phyloP scores from a whole-genome alignment of 1,140 invertebrate species.

The Caerostris extrusa region DNA sequence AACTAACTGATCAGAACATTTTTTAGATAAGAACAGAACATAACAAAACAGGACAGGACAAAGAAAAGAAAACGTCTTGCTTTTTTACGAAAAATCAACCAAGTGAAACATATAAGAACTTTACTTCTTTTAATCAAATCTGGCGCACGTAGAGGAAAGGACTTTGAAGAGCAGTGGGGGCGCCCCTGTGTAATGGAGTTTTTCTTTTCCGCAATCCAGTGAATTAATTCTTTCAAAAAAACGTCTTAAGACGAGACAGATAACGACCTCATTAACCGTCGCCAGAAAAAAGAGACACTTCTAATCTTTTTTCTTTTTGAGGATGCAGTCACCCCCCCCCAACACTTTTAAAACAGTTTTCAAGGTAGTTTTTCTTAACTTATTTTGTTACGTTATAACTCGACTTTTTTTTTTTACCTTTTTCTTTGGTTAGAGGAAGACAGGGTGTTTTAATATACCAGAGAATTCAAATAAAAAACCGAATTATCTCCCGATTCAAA shows the following conservation, averaged over 20 bases:
- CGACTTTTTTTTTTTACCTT: not conserved
- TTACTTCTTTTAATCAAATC: constrained; percentile 27
- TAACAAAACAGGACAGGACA: not conserved
- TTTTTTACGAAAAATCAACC: not conserved
- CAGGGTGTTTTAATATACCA: too few relatives aligned
- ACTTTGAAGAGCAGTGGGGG: not conserved
- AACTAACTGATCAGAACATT: not conserved
- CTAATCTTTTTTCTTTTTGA: too few relatives aligned
- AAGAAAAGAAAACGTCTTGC: not conserved
- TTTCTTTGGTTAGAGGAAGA: too few relatives aligned
- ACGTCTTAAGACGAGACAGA: not conserved
- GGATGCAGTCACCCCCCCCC: too few relatives aligned
- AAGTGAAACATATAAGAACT: constrained; percentile 25
- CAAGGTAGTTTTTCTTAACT: not conserved
- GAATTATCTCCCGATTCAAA: too few relatives aligned
- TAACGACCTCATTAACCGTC: not conserved
- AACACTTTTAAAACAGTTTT: too few relatives aligned
- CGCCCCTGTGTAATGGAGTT: not conserved
- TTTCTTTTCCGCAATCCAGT: not conserved
- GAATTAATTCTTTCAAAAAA: not conserved
- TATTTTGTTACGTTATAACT: not conserved
- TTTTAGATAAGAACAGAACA: not conserved
- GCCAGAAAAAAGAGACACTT: not conserved
- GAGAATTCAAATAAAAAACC: too few relatives aligned
- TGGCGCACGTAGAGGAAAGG: not conserved